Percentiles rank a stretch among this genome's conserved stretches.
Evolutionary conservation across 30 jellyfish, hydroid and myxozoan genomes (phyloP).

Genomic region (Chrysaora quinquecirrha): DNA sequence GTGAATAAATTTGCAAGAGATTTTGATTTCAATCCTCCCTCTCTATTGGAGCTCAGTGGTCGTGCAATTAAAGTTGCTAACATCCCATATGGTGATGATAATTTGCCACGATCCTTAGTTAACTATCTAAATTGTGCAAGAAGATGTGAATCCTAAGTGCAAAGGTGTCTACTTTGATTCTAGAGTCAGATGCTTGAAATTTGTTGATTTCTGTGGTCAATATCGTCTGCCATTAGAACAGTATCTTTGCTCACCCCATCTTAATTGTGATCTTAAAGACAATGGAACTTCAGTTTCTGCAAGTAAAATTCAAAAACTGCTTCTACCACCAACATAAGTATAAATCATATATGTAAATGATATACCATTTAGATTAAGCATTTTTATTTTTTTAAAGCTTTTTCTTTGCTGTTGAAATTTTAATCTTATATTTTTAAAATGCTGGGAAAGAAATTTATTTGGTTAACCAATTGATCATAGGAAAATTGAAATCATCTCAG

Average conservation of each 20-base stretch:
- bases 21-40: constrained; percentile 95
- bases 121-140: constrained; percentile 90
- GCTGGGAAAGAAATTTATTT: too few species aligned
- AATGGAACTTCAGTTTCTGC: constrained; percentile 72
- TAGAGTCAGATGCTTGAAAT: constrained; percentile 88
- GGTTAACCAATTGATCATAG: too few species aligned
- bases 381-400: too few species aligned
- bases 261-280: constrained; percentile 20
- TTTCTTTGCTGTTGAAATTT: too few species aligned
- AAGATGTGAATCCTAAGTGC: constrained; percentile 97
- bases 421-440: too few species aligned
- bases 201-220: constrained; percentile 98
- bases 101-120: constrained; percentile 72
- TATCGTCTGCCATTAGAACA: constrained; percentile 95
- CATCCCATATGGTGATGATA: constrained; percentile 31
- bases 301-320: constrained; percentile 68
- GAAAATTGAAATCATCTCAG: too few species aligned
- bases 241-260: constrained; percentile 94
- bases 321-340: constrained; percentile 67
- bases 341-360: too few species aligned
- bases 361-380: too few species aligned
- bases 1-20: constrained; percentile 90
- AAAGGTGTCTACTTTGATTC: constrained; percentile 99
- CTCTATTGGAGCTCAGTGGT: constrained; percentile 95
- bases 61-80: constrained; percentile 71